Base-by-base conservation (phyloP, 2,888 invertebrate genomes). In the Allygus modestus region DNA sequence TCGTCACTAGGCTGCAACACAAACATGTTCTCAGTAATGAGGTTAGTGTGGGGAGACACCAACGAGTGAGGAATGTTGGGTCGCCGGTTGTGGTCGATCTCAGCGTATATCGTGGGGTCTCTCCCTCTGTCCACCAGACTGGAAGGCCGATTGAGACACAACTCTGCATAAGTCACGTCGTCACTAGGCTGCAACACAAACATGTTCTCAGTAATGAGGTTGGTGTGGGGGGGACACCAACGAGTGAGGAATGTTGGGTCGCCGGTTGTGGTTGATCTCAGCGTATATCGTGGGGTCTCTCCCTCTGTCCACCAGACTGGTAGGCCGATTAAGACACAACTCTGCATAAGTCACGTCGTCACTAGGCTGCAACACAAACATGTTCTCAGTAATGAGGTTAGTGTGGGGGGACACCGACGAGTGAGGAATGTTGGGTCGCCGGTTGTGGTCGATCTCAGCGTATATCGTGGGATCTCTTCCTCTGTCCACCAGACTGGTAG, bases 241-340 rank as follows among this genome's bases (percentile, higher is more conserved):
- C 26, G 69, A 84, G 82, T 85, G 85, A 15, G 86, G 86, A 5
- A 86, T 54, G 17, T 58, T 79, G 15, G 84, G 84, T 17, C 84
- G 91, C 87, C 93, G 92, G 88, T 92, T 92, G 89, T 94, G 94
- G 90, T 95, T 95, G 90, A 95, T 95, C 91, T 95, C 94, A 85
- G 95, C 95, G 90, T 95, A 95, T 89, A 95, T 93, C 88, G 94
- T 94, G 82, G 94, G 92, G 89, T 95, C 94, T 88, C 94, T 94
- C 86, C 92, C 90, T 91, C 92, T 87, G 85, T 65, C 79, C 65
- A 92, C 92, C 84, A 92, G 89, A 65, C 92, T 92, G 84, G 92
- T 92, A 28, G 93, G 92, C 82, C 92, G 91, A 23, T 91, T 91
- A 84, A 93, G 90, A 87, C 93, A 92, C 87, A 93, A 90, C 89